These are phyloP conservation scores for Nematopogon swammerdamellus DNA, from an alignment of 2,888 invertebrate genomes.

Conservation along the genomic window DNA sequence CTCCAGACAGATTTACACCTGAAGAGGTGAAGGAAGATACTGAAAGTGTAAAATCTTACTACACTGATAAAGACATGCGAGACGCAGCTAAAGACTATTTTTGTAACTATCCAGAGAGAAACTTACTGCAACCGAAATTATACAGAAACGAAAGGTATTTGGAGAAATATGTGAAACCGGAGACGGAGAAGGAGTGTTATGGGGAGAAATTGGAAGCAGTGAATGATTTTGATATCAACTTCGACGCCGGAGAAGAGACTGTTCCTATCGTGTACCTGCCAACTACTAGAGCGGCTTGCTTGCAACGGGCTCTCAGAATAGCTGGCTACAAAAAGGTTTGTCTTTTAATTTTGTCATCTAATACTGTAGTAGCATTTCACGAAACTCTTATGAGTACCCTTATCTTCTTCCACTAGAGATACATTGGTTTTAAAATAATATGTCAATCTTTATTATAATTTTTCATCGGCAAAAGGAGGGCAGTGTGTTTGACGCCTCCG, in stretches of 20 bases:
- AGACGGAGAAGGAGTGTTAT: constrained; percentile 13
- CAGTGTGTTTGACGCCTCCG: too few species aligned
- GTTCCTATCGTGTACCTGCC: constrained; percentile 49
- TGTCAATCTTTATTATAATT: too few species aligned
- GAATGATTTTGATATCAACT: constrained; percentile 46
- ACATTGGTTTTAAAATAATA: too few species aligned
- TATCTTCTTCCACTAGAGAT: too few species aligned
- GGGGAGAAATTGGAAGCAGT: constrained; percentile 27
- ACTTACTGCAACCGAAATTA: not conserved
- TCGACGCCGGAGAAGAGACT: constrained; percentile 39
- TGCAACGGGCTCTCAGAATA: constrained; percentile 54
- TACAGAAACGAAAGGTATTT: not conserved
- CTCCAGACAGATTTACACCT: not conserved
- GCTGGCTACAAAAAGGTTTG: constrained; percentile 58
- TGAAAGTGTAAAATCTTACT: not conserved
- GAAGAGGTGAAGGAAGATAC: not conserved
- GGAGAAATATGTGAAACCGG: not conserved
- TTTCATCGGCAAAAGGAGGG: too few species aligned
- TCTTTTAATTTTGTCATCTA: constrained; percentile 3
- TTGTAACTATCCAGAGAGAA: not conserved
- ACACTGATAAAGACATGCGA: not conserved
- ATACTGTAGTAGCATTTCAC: too few species aligned
- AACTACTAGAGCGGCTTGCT: constrained; percentile 44
- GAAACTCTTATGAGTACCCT: too few species aligned
- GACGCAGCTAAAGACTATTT: not conserved